These are phyloP conservation scores for Probaryconus sp. DNA, from an alignment of 1,140 invertebrate genomes.

Conservation along the genomic window DNA sequence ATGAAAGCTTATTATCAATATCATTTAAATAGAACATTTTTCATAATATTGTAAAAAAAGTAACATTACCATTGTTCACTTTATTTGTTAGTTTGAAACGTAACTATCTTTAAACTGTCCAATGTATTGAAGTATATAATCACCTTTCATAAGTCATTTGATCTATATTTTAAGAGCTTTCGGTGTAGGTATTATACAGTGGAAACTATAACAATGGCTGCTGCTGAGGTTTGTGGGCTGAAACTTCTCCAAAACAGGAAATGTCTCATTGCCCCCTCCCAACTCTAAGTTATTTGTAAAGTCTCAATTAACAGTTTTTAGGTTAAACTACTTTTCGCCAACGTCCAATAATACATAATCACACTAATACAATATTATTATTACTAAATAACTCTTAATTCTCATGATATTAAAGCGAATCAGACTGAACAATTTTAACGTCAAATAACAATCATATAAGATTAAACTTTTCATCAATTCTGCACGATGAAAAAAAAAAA, in stretches of 20 bases:
- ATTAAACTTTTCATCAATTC: too few species aligned
- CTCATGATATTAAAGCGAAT: too few species aligned
- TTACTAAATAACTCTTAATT: constrained; percentile 12
- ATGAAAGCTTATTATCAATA: too few species aligned
- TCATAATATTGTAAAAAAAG: too few species aligned
- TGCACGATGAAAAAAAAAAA: too few species aligned
- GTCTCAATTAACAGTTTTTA: constrained; percentile 34
- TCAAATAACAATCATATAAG: too few species aligned
- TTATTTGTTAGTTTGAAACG: not conserved
- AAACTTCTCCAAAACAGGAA: constrained; percentile 37
- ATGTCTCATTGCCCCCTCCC: constrained; percentile 36
- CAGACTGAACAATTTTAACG: too few species aligned
- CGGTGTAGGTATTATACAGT: constrained; percentile 15
- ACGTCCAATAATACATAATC: constrained; percentile 27
- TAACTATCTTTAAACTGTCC: constrained; percentile 7
- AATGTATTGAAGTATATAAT: constrained; percentile 25
- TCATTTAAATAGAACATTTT: too few species aligned
- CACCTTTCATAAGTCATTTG: constrained; percentile 20
- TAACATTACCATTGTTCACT: too few species aligned
- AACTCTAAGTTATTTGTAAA: constrained; percentile 24
- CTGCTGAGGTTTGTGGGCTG: constrained; percentile 22
- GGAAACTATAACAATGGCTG: constrained; percentile 19
- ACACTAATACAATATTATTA: constrained; percentile 29
- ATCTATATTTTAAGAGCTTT: constrained; percentile 23
- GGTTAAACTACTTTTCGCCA: constrained; percentile 14